Conservation (phyloP, 2,797 vertebrate genomes). For the Halcyon chelicuti region DNA sequence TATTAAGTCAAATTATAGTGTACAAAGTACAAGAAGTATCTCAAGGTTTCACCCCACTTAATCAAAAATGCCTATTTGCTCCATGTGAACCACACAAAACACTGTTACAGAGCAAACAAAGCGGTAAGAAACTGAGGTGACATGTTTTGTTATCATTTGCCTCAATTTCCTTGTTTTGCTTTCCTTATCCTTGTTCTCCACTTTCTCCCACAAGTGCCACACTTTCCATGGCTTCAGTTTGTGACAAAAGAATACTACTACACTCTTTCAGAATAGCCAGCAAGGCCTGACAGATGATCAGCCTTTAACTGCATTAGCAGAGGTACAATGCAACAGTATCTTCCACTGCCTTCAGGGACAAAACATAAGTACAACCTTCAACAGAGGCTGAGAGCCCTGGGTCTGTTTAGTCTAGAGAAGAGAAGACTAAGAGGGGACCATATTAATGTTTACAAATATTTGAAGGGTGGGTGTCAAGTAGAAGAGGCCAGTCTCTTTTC, state of each 20-base stretch:
- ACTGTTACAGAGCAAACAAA: background rate
- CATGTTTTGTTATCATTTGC: background rate
- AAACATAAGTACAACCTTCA: background rate
- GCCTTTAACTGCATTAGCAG: background rate
- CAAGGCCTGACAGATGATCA: background rate
- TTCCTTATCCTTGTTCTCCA: background rate
- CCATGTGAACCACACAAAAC: background rate
- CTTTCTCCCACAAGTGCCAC: background rate
- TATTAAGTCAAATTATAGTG: background rate
- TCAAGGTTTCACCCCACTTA: background rate
- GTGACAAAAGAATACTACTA: background rate
- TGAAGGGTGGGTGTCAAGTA: too few species aligned
- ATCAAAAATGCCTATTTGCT: background rate
- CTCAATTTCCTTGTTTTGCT: background rate
- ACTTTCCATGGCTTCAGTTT: background rate
- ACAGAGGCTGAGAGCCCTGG: background rate
- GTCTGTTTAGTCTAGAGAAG: too few species aligned
- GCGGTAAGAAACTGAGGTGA: background rate
- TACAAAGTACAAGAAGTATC: background rate
- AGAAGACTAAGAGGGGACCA: too few species aligned
- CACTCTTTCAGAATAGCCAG: background rate
- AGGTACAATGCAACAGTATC: background rate
- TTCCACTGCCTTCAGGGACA: background rate
- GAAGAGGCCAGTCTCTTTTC: too few species aligned
- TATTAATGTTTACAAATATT: too few species aligned